phyloP scores from a whole-genome alignment of 2,797 vertebrate genomes.

The Melanotaenia parkinsoni region DNA sequence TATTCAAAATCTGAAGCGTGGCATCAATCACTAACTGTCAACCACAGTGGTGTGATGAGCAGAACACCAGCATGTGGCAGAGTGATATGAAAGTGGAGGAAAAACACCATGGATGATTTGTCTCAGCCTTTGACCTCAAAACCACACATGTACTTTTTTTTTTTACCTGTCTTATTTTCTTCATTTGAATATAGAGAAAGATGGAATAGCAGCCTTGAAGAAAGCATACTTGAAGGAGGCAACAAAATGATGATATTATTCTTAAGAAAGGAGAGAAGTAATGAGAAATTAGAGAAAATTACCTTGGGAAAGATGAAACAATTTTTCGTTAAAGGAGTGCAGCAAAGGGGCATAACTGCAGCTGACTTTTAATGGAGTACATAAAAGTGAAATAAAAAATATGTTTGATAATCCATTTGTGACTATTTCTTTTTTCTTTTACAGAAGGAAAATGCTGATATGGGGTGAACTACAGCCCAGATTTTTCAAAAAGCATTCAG shows the following conservation, averaged over 20 bases:
- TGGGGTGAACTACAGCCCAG: conserved; percentile 23
- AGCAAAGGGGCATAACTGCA: conserved; percentile 2
- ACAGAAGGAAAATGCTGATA: conserved; percentile 49
- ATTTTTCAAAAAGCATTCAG: conserved; percentile 39
- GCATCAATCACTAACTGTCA: conserved; percentile 33
- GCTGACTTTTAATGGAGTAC: conserved; percentile 38
- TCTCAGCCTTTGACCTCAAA: background rate
- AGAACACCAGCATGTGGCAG: conserved; percentile 21
- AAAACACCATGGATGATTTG: conserved; percentile 26
- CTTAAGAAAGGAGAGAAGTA: background rate
- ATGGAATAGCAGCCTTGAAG: background rate
- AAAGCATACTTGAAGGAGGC: background rate
- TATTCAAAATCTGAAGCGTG: conserved; percentile 22
- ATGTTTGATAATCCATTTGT: background rate
- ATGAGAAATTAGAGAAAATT: background rate
- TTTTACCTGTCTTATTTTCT: background rate
- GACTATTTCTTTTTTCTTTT: conserved; percentile 13
- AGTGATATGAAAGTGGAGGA: conserved; percentile 21
- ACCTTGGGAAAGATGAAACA: background rate
- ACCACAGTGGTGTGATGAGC: conserved; percentile 40
- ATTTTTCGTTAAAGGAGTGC: background rate
- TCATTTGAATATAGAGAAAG: background rate
- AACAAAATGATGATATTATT: background rate
- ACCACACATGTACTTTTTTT: background rate
- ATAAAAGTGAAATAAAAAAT: conserved; percentile 49